A percentile compares a stretch with the other conserved stretches of the same genome.
These are phyloP conservation scores for Tachina fera DNA, from an alignment of 2,888 invertebrate species.

Conservation along the genomic window DNA sequence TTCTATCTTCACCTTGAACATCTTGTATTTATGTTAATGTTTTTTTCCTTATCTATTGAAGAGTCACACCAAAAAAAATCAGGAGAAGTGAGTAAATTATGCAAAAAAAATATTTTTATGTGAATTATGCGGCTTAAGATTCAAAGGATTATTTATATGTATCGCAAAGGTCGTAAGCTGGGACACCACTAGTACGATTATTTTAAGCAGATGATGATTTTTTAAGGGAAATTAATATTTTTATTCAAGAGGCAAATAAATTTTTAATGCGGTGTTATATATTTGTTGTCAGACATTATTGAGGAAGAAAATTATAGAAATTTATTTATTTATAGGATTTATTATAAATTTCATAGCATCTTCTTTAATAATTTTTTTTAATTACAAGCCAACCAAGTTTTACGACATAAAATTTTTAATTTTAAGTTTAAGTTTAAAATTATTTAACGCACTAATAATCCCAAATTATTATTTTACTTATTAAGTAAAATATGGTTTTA, in stretches of 20 bases:
- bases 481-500: too few relatives aligned
- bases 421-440: too few relatives aligned
- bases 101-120: constrained; percentile 48
- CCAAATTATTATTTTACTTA: too few relatives aligned
- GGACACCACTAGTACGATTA: background rate
- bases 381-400: too few relatives aligned
- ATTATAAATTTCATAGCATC: too few relatives aligned
- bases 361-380: too few relatives aligned
- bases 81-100: constrained; percentile 55
- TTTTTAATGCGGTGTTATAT: background rate
- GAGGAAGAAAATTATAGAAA: too few relatives aligned
- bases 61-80: background rate
- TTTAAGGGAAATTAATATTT: constrained; percentile 6
- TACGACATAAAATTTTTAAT: too few relatives aligned
- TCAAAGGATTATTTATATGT: constrained; percentile 47
- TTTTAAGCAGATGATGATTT: constrained; percentile 49
- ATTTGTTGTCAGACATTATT: too few relatives aligned
- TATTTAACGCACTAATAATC: too few relatives aligned
- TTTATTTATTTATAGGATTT: too few relatives aligned
- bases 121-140: constrained; percentile 2
- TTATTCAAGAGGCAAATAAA: background rate
- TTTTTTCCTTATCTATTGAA: constrained; percentile 41
- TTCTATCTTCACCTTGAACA: constrained; percentile 64
- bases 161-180: background rate
- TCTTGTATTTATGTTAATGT: constrained; percentile 58